These are phyloP conservation scores for Malacosoma neustria DNA, from an alignment of 2,888 invertebrate genomes.

Conservation along the genomic window DNA sequence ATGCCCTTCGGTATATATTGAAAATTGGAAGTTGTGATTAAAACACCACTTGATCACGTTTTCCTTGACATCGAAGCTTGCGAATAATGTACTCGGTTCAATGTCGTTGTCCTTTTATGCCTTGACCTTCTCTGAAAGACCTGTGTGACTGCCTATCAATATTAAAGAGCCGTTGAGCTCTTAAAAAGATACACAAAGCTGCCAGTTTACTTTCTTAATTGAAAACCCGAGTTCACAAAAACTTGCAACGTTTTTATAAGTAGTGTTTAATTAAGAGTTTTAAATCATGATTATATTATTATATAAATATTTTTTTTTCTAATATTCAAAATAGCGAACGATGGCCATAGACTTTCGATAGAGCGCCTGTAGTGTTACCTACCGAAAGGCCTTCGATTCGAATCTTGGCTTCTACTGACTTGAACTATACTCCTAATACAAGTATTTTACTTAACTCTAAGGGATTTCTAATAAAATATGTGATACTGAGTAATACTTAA, in stretches of 20 bases:
- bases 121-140: conserved; percentile 36
- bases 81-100: conserved; percentile 20
- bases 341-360: too few relatives aligned
- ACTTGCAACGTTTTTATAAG: not conserved
- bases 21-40: conserved; percentile 3
- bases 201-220: not conserved
- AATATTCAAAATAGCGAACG: too few relatives aligned
- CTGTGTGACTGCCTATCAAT: not conserved
- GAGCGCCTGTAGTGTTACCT: too few relatives aligned
- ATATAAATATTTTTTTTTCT: too few relatives aligned
- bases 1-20: not conserved
- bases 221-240: not conserved
- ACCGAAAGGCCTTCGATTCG: too few relatives aligned
- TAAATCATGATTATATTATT: too few relatives aligned
- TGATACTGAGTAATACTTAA: too few relatives aligned
- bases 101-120: conserved; percentile 44
- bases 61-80: conserved; percentile 40
- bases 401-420: too few relatives aligned
- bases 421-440: too few relatives aligned
- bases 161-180: not conserved
- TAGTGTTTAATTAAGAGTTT: not conserved
- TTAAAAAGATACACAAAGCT: not conserved
- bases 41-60: conserved; percentile 46
- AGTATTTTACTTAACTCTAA: too few relatives aligned
- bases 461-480: too few relatives aligned